These are phyloP conservation scores for Leontopithecus rosalia DNA, from an alignment of 2,797 vertebrate species.

Conservation along the genomic window DNA sequence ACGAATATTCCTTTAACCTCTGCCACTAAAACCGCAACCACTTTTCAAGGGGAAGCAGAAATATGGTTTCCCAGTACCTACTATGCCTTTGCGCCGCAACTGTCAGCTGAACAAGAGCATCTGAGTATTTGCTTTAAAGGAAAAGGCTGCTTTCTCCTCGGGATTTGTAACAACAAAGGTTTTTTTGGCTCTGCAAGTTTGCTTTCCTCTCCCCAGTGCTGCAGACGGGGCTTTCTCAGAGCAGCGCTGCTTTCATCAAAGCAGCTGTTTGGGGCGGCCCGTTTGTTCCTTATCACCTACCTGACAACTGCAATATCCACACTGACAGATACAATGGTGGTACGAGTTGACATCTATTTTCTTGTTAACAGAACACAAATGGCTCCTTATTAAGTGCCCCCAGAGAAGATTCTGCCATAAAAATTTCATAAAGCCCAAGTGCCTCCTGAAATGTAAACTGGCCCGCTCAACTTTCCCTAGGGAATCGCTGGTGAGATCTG, in stretches of 20 bases:
- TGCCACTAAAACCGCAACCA: background rate
- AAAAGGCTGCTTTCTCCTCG: background rate
- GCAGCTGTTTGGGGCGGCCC: background rate
- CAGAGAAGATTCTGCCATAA: conserved; percentile 37
- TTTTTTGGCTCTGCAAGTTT: no score
- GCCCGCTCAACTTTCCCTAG: background rate
- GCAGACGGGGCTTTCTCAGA: background rate
- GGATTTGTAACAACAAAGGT: background rate
- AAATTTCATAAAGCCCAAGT: background rate
- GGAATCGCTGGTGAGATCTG: background rate
- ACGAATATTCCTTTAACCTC: background rate
- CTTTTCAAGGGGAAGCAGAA: background rate
- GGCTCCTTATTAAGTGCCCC: background rate
- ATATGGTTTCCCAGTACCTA: background rate
- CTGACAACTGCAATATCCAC: background rate
- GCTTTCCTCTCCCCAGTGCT: background rate
- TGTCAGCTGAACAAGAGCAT: background rate
- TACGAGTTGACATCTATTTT: background rate
- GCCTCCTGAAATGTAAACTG: background rate
- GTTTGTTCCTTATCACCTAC: background rate
- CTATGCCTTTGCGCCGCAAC: background rate
- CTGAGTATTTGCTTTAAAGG: background rate
- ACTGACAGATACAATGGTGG: accelerated
- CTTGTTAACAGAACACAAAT: conserved; percentile 28
- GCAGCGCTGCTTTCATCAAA: background rate